A percentile compares a stretch with the other conserved stretches of the same genome.
Evolutionary conservation across 2,888 invertebrate genomes (phyloP).

Genomic region (Dryomyza anilis): DNA sequence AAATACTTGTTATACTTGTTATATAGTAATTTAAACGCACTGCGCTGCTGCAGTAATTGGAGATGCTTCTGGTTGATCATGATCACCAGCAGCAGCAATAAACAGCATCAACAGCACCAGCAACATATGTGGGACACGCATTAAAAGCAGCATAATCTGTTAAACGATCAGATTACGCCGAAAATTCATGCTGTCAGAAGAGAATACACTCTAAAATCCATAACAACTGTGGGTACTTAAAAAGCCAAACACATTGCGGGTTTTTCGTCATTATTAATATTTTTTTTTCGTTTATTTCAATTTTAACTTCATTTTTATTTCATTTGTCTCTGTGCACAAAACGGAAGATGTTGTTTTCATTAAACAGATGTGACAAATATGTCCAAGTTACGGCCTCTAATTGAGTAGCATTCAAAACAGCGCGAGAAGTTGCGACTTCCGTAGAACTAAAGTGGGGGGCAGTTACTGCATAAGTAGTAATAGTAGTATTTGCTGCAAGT

Average conservation of each 20-base stretch:
- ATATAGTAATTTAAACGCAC: not conserved
- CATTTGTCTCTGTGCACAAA: not conserved
- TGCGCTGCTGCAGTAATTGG: slow-evolving; percentile 45
- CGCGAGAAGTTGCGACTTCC: slow-evolving; percentile 36
- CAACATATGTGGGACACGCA: slow-evolving; percentile 44
- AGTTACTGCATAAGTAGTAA: not conserved
- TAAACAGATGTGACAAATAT: slow-evolving; percentile 54
- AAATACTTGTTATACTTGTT: not conserved
- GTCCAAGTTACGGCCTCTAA: slow-evolving; percentile 42
- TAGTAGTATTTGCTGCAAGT: not conserved
- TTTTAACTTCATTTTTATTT: not conserved
- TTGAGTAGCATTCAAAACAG: slow-evolving; percentile 38
- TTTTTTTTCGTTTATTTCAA: slow-evolving; percentile 17
- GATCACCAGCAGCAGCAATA: no score
- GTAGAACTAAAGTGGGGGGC: not conserved
- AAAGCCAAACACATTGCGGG: not conserved
- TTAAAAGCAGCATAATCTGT: slow-evolving; percentile 32
- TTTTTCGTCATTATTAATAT: not conserved
- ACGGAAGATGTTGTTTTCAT: slow-evolving; percentile 22
- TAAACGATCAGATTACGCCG: slow-evolving; percentile 52
- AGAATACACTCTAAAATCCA: not conserved
- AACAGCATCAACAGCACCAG: slow-evolving; percentile 2
- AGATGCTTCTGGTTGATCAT: slow-evolving; percentile 41
- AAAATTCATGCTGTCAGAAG: slow-evolving; percentile 19
- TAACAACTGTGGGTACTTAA: slow-evolving; percentile 30